Evolutionary conservation across 2,888 invertebrate genomes (phyloP), one percentile per base, ranked within the genome.

Genomic region (Conistra vaccinii): DNA sequence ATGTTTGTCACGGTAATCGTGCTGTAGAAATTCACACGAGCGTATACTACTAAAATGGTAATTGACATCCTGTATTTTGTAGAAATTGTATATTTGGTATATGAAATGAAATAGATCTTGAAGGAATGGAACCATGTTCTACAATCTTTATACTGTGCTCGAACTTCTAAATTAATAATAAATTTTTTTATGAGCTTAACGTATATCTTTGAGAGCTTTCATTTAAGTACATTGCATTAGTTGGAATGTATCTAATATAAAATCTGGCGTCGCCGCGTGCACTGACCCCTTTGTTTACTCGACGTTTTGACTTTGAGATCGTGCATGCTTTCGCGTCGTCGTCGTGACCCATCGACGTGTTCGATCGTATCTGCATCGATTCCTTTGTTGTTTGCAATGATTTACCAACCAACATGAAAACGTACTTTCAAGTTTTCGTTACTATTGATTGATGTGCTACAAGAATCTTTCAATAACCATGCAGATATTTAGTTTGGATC

Each of bases 271-370:
- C 76, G 62, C 72, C 72, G 81, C 85, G 90, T 85, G 72, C 89
- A 81, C 78, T 90, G 88, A 90, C 89, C 89, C 85, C 69, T 87
- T 84, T 88, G 88, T 88, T 88, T 88, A 84, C 80, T 70, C 73
- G 68, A 76, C 67, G 72, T 84, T 89, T 86, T 87, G 83, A 85
- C 83, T 87, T 87, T 83, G 76, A 72, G 71, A 82, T 76, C 71
- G 77, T 79, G 73, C 75, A 72, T 81, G 76, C 68, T 81, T 84
- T 84, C 72, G 69, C 66, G 61, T 76, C 71, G 72, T 76, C 71
- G 72, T 83, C 77, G 76, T 78, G 71, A 79, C 76, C 73, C 68
- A 81, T 71, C 76, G 81, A 68, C 68, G 75, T 85, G 76, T 78
- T 79, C 65, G 73, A 76, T 83, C 45, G 39, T 78, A 78, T 79